Percentiles rank a stretch among this genome's conserved stretches.
These are phyloP conservation scores for Grammomys surdaster DNA, from an alignment of 2,113 vertebrate genomes.

Conservation along the genomic window DNA sequence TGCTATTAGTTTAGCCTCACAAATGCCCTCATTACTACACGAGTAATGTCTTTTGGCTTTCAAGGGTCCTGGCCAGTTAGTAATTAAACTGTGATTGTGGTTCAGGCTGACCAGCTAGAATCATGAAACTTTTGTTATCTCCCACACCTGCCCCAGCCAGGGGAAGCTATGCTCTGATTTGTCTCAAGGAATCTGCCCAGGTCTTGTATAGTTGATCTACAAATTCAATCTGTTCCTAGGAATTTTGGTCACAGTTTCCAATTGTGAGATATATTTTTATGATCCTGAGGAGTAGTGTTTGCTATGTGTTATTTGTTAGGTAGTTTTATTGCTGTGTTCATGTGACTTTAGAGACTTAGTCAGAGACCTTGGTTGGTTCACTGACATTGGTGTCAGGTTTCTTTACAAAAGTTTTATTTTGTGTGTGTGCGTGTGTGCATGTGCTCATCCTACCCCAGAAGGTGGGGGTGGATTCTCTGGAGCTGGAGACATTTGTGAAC, in stretches of 20 bases:
- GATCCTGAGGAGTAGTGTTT: background rate
- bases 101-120: background rate
- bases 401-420: background rate
- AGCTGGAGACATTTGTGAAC: background rate
- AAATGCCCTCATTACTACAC: slow-evolving; percentile 11
- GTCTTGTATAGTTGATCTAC: background rate
- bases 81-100: background rate
- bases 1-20: background rate
- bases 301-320: background rate
- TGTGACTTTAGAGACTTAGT: background rate
- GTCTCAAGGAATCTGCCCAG: background rate
- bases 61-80: background rate
- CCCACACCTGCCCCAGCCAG: background rate
- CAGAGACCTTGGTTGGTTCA: slow-evolving; percentile 20
- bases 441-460: no score
- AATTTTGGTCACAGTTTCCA: background rate
- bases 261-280: background rate
- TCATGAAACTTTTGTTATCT: background rate
- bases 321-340: background rate
- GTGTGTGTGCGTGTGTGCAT: background rate
- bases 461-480: no score
- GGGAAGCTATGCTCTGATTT: background rate
- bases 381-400: background rate
- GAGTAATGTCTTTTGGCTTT: slow-evolving; percentile 29
- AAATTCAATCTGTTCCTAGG: background rate